phyloP scores from a whole-genome alignment of 2,888 invertebrate species.

The Laspeyria flexula region DNA sequence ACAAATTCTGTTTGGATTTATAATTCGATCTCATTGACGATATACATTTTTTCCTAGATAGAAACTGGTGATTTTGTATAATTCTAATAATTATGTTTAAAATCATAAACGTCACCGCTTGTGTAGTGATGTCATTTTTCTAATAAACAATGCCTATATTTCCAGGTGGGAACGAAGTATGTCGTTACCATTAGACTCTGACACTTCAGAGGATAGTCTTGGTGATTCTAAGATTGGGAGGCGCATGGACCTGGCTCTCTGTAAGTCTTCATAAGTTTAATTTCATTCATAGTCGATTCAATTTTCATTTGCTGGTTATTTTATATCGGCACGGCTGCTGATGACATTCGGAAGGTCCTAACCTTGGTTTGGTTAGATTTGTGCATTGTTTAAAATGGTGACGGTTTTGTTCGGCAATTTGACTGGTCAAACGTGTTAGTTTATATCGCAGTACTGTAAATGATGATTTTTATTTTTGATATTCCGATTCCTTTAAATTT shows the following conservation, averaged over 20 bases:
- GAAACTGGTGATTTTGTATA: too few relatives aligned
- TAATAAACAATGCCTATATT: neutral
- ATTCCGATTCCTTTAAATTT: neutral
- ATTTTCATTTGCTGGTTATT: slow-evolving; percentile 83
- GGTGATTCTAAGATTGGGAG: slow-evolving; percentile 83
- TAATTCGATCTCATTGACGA: too few relatives aligned
- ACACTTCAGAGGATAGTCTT: slow-evolving; percentile 77
- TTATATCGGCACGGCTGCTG: slow-evolving; percentile 82
- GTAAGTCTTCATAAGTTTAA: slow-evolving; percentile 86
- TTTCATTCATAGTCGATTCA: slow-evolving; percentile 69
- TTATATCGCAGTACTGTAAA: slow-evolving; percentile 18
- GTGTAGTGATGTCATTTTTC: too few relatives aligned
- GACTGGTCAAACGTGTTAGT: slow-evolving; percentile 60
- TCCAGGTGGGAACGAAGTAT: slow-evolving; percentile 89
- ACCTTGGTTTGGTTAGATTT: slow-evolving; percentile 44
- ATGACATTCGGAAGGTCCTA: slow-evolving; percentile 61
- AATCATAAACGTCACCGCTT: too few relatives aligned
- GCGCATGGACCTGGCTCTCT: slow-evolving; percentile 94
- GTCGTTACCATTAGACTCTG: slow-evolving; percentile 87
- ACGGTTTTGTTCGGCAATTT: slow-evolving; percentile 57
- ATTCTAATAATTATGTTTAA: too few relatives aligned
- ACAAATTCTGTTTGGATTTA: too few relatives aligned
- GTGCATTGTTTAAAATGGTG: slow-evolving; percentile 38
- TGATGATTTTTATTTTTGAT: too few relatives aligned
- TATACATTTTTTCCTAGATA: too few relatives aligned